These are phyloP conservation scores for Dioctria rufipes DNA, from an alignment of 2,888 invertebrate species.

Conservation along the genomic window DNA sequence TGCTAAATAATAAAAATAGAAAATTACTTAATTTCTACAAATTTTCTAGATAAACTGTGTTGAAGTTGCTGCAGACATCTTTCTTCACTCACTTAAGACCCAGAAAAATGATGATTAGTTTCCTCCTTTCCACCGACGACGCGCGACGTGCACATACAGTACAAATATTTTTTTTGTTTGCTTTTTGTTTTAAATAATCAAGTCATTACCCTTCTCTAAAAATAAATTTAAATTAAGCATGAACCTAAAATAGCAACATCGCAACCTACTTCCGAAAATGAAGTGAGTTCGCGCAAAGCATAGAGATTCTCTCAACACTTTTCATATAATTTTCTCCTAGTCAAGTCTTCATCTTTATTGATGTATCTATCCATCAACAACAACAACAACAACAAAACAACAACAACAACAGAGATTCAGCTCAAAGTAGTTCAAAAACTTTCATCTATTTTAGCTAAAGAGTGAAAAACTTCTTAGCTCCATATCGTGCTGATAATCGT, in stretches of 20 bases:
- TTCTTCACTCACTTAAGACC: not conserved
- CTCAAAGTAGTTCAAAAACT: constrained; percentile 28
- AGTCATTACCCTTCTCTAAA: constrained; percentile 43
- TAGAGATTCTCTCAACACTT: constrained; percentile 22
- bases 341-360: not conserved
- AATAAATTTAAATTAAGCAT: constrained; percentile 11
- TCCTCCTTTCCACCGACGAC: not conserved
- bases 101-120: constrained; percentile 11
- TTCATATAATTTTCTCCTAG: constrained; percentile 31
- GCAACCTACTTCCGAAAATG: constrained; percentile 28
- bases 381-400: not conserved
- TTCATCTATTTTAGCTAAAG: constrained; percentile 24
- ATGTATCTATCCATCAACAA: constrained; percentile 19
- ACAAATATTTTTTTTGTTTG: too few relatives aligned
- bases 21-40: too few relatives aligned
- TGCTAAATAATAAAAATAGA: too few relatives aligned
- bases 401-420: not conserved
- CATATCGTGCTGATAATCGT: not conserved
- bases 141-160: too few relatives aligned
- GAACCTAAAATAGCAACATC: constrained; percentile 32
- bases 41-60: too few relatives aligned
- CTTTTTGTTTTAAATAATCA: constrained; percentile 15
- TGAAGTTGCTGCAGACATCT: too few relatives aligned
- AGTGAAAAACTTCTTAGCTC: not conserved
- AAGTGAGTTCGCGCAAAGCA: not conserved